Conservation (phyloP, 30 jellyfish, hydroid and myxozoan genomes). For the Hydractinia echinata region DNA sequence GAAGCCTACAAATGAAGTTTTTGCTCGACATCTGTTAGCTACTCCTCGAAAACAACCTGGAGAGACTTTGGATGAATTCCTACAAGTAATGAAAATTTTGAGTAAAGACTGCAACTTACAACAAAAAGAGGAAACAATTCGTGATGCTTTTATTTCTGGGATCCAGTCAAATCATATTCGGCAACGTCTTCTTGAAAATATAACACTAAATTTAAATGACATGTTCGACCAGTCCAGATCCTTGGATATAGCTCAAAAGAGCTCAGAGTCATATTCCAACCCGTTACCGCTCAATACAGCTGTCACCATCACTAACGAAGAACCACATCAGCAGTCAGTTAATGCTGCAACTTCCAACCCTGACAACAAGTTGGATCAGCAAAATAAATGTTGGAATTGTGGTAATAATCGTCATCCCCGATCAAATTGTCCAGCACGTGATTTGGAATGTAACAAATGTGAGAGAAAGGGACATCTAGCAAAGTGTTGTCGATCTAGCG, state of each 20-base stretch:
- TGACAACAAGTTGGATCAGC: not conserved
- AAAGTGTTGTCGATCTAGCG: no score
- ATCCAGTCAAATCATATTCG: slow-evolving; percentile 34
- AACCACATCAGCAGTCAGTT: not conserved
- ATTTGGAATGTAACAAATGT: slow-evolving; percentile 36
- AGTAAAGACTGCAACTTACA: slow-evolving; percentile 31
- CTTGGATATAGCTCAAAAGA: slow-evolving; percentile 49
- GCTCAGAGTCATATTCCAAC: slow-evolving; percentile 32
- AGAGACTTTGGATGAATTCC: slow-evolving; percentile 20
- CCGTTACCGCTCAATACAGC: not conserved
- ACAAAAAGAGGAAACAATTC: slow-evolving; percentile 41
- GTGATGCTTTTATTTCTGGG: slow-evolving; percentile 58
- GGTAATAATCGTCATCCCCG: slow-evolving; percentile 18
- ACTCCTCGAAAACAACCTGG: slow-evolving; percentile 12
- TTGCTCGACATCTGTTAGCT: slow-evolving; percentile 32
- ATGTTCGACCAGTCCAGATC: slow-evolving; percentile 52
- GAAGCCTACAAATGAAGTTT: slow-evolving; percentile 25
- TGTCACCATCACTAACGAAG: not conserved
- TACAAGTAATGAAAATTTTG: slow-evolving; percentile 17
- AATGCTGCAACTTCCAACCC: not conserved
- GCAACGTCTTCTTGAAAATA: slow-evolving; percentile 48
- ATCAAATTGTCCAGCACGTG: slow-evolving; percentile 21
- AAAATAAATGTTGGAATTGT: not conserved
- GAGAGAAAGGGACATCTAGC: slow-evolving; percentile 23
- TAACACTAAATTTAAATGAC: slow-evolving; percentile 13